Evolutionary conservation across 2,888 invertebrate genomes (phyloP).

Genomic region (Ctenicera cuprea): DNA sequence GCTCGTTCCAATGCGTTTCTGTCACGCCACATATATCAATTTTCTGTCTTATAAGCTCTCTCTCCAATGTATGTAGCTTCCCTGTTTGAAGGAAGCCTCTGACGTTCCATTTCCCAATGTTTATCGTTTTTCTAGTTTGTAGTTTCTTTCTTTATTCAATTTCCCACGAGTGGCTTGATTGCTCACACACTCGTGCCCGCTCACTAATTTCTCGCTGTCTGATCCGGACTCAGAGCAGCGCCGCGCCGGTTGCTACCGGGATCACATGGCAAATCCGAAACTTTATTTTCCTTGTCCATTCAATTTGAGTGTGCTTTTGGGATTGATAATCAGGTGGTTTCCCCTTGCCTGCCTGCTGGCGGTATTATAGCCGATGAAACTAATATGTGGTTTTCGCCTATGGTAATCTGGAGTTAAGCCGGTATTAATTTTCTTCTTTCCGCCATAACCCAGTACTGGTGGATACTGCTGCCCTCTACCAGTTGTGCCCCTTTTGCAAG

Average conservation of each 20-base stretch:
- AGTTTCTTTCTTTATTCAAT: too few species aligned
- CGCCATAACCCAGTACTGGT: not conserved
- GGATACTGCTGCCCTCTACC: not conserved
- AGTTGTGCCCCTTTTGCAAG: not conserved
- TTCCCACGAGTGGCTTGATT: not conserved
- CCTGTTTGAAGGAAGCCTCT: not conserved
- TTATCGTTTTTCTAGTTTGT: not conserved
- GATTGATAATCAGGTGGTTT: not conserved
- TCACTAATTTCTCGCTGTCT: too few species aligned
- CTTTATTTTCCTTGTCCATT: not conserved
- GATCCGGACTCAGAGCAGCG: too few species aligned
- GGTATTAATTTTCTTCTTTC: not conserved
- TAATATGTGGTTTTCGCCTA: not conserved
- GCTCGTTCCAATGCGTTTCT: not conserved
- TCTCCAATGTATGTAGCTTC: not conserved
- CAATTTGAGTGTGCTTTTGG: not conserved
- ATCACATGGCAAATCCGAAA: not conserved
- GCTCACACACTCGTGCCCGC: not conserved
- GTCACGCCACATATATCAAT: constrained; percentile 2
- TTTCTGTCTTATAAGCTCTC: not conserved
- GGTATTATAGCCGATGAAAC: not conserved
- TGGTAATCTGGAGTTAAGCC: too few species aligned
- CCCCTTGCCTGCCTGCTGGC: not conserved
- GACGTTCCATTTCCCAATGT: not conserved
- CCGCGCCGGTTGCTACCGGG: not conserved